phyloP scores from a whole-genome alignment of 1,140 invertebrate species.

The Capitella teleta region DNA sequence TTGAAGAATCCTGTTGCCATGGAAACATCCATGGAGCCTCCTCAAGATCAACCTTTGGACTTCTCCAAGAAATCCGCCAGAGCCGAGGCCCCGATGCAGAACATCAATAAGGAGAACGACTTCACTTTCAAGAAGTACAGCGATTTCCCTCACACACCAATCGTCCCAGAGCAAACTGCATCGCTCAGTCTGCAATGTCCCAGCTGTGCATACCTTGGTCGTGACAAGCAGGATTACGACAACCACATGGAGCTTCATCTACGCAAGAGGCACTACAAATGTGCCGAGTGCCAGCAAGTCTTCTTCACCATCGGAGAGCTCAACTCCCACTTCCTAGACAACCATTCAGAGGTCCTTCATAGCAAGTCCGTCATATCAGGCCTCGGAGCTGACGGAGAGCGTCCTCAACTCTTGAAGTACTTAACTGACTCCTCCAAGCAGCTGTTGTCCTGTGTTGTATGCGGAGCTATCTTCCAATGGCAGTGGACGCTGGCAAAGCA shows the following conservation, averaged over 20 bases:
- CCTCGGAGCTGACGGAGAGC: slow-evolving; percentile 10
- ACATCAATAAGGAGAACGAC: not conserved
- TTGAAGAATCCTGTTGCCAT: too few relatives aligned
- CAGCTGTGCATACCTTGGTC: slow-evolving; percentile 27
- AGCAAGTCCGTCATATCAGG: not conserved
- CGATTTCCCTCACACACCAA: too few relatives aligned
- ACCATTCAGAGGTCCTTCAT: slow-evolving; percentile 13
- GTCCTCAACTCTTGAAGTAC: slow-evolving; percentile 19
- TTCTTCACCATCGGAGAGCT: slow-evolving; percentile 26
- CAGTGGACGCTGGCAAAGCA: slow-evolving; percentile 42
- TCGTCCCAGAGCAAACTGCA: slow-evolving; percentile 6
- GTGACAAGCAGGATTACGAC: slow-evolving; percentile 27
- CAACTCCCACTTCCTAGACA: slow-evolving; percentile 14
- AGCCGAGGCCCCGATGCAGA: not conserved
- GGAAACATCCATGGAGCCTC: not conserved
- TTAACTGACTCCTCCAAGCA: slow-evolving; percentile 22
- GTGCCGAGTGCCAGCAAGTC: slow-evolving; percentile 32
- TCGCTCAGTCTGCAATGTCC: slow-evolving; percentile 18
- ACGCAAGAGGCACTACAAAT: slow-evolving; percentile 32
- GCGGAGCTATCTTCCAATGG: slow-evolving; percentile 40
- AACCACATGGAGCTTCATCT: slow-evolving; percentile 32
- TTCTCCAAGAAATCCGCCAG: slow-evolving; percentile 17
- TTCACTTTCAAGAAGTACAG: too few relatives aligned
- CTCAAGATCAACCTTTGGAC: slow-evolving; percentile 26
- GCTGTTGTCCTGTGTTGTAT: slow-evolving; percentile 37